Base-by-base conservation (phyloP, 2,888 invertebrate species). In the Orthosia incerta region DNA sequence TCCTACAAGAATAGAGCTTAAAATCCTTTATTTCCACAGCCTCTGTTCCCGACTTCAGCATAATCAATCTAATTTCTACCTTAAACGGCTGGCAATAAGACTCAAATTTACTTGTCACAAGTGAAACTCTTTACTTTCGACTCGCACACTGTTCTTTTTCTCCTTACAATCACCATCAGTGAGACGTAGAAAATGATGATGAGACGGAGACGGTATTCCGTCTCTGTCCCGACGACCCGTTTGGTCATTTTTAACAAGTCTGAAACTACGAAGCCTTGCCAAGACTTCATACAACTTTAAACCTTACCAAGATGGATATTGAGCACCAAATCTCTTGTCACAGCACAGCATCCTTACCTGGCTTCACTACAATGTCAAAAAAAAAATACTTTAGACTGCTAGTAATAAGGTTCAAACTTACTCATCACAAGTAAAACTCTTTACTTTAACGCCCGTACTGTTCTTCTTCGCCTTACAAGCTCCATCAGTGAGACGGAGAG, bases 351-450 rank as follows among this genome's bases (percentile, higher is more conserved):
- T 16, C 11, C 9, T 0, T 18, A 1, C 16, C 2, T 13, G 4
- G 2, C 3, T 45, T 12, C 15, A n/a, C 15, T 9, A 46, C 18
- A 70, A 31, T 4, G 23, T 26, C 13, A 23, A 53, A 39, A 18
- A 5, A n/a, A 18, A 18, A 2, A 7, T 50, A 60, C 15, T 71
- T 2, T 64, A 63, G 4, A 0, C 0, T 7, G 1, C 1, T 20
- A 23, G 4, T 1, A 51, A 67, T 64, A 73, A 74, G 11, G 39
- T 72, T 9, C 69, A 67, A 72, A 95, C 97, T 97, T 94, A 98
- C 98, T 97, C 97, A 64, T 97, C 97, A 93, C 98, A 98, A 4
- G 97, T 97, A 87, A 95, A 97, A 31, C 96, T 94, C 18, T 93
- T 89, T 12, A 97, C 94, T 59, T 94, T 90, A 1, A 97, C 96